Base-by-base conservation (phyloP, 2,888 invertebrate species). In the Idaea dimidiata region DNA sequence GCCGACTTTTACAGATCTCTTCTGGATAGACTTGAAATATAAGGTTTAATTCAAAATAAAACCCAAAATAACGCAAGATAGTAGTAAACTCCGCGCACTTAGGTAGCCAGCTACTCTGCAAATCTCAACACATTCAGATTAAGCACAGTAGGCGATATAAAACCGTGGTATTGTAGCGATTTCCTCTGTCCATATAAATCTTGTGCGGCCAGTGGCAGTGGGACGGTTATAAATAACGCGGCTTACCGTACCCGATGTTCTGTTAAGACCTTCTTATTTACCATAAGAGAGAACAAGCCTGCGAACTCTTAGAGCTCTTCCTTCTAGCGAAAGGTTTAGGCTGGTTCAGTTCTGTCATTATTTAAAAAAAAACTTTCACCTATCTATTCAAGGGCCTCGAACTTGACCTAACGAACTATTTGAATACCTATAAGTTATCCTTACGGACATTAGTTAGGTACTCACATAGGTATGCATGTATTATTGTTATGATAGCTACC, bases 211-310 rank as follows among this genome's bases (percentile, higher is more conserved):
- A 84, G 86, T 87, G 82, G 89, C 84, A 84, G 86, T 87, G 82
- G 89, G 84, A 76, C 81, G 82, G 78, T 82, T 76, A 90, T 90
- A 90, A 89, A 90, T 89, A 87, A 89, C 83, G 62, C 63, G 75
- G 80, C 81, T 83, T 84, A 83, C 74, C 72, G 70, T 67, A 69
- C 66, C 70, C 70, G 67, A 72, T 66, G 69, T 68, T 67, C 67
- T 63, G 72, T 69, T 70, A 70, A 70, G 69, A 66, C 66, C 69
- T 64, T 16, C n/a, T 43, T 57, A 57, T 59, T 59, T 66, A 63
- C 72, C 59, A 60, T 59, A 53, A 17, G 59, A 54, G 31, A 57
- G 62, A 63, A 70, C 70, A 67, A 67, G 68, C 64, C 64, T 64
- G 69, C 63, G 67, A 66, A 68, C 64, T 68, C 61, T 43, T 7